These are phyloP conservation scores for Colinus virginianus DNA, from an alignment of 2,113 vertebrate species.

Conservation along the genomic window DNA sequence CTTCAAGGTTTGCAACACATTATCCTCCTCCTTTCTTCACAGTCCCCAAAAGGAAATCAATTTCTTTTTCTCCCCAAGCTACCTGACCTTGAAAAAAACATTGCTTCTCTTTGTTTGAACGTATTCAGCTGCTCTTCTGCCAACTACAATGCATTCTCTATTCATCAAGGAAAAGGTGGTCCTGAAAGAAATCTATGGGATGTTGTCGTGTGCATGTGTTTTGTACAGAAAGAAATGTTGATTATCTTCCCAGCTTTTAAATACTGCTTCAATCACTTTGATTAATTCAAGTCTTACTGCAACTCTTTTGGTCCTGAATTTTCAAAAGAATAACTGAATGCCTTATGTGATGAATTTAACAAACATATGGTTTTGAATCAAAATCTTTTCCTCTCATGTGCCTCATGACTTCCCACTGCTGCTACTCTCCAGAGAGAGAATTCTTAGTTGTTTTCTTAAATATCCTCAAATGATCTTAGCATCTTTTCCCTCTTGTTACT, in stretches of 20 bases:
- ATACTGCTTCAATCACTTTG: neutral
- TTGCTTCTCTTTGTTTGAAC: neutral
- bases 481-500: conserved; percentile 2
- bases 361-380: conserved; percentile 26
- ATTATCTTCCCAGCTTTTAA: conserved; percentile 19
- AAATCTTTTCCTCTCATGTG: neutral
- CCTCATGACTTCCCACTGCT: conserved; percentile 8
- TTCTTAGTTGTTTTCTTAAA: neutral
- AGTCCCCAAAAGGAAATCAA: neutral
- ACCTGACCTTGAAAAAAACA: neutral
- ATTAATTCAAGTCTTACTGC: neutral
- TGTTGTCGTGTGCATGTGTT: fast-evolving
- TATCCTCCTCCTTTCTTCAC: neutral
- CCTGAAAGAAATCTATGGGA: conserved; percentile 32
- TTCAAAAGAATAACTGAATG: conserved; percentile 28
- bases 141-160: neutral
- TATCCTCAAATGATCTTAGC: neutral
- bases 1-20: neutral
- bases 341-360: neutral
- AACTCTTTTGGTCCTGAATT: neutral
- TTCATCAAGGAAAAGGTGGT: neutral
- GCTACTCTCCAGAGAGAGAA: neutral
- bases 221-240: neutral
- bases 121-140: conserved; percentile 1
- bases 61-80: neutral